These are phyloP conservation scores for Hippoglossus hippoglossus DNA, from an alignment of 2,797 vertebrate genomes.

Conservation along the genomic window DNA sequence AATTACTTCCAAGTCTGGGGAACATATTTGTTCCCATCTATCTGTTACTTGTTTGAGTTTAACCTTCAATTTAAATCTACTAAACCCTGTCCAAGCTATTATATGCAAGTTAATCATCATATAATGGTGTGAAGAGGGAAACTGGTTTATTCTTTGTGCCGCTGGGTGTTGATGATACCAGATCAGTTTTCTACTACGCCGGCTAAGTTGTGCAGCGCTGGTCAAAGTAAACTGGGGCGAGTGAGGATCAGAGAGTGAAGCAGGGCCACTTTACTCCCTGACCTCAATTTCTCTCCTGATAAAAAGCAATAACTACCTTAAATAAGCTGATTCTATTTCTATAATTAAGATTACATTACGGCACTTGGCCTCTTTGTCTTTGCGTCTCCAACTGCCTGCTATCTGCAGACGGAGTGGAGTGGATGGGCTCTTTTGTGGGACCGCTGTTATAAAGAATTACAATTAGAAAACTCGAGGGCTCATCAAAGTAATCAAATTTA, in stretches of 20 bases:
- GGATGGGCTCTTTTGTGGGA: slow-evolving; percentile 2
- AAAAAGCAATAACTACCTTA: background rate
- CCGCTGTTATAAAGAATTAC: slow-evolving; percentile 14
- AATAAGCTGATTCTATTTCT: background rate
- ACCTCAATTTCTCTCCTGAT: slow-evolving; percentile 31
- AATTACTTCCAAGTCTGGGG: too few relatives aligned
- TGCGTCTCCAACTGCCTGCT: background rate
- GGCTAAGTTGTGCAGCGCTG: background rate
- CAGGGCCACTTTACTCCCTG: background rate
- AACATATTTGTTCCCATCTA: background rate
- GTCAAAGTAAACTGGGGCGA: slow-evolving; percentile 6
- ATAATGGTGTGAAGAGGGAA: slow-evolving; percentile 20
- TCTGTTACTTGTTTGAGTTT: slow-evolving; percentile 2
- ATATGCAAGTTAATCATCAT: slow-evolving; percentile 2
- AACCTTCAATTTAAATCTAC: background rate
- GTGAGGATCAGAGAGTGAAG: background rate
- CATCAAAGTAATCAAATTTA: slow-evolving; percentile 36
- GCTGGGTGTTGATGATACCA: background rate
- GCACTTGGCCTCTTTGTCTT: background rate
- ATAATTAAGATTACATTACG: slow-evolving; percentile 8
- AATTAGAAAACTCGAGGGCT: slow-evolving; percentile 25
- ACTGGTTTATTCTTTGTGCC: slow-evolving; percentile 2
- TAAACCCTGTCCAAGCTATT: background rate
- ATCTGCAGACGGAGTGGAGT: background rate
- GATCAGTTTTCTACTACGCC: background rate